A percentile compares a stretch with the other conserved stretches of the same genome.
phyloP scores from a whole-genome alignment of 1,140 invertebrate species.

The Pachyrhynchus sulphureomaculatus region DNA sequence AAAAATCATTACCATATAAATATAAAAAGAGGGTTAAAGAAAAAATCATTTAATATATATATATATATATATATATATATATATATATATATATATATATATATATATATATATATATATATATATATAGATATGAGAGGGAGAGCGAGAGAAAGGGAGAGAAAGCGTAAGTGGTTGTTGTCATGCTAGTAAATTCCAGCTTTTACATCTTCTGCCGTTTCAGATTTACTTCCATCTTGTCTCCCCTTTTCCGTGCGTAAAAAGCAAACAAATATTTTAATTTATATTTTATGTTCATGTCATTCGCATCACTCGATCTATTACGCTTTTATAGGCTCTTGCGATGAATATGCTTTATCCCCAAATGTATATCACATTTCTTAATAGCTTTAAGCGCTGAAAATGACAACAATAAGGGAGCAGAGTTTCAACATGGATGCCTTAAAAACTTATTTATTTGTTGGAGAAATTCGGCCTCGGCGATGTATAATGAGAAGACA shows the following conservation, averaged over 20 bases:
- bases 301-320: constrained; percentile 22
- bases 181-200: too few relatives aligned
- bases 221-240: neutral
- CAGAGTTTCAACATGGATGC: constrained; percentile 3
- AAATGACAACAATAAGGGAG: constrained; percentile 19
- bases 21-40: too few relatives aligned
- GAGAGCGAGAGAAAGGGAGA: too few relatives aligned
- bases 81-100: too few relatives aligned
- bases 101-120: too few relatives aligned
- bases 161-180: too few relatives aligned
- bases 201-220: neutral
- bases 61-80: too few relatives aligned
- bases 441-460: constrained; percentile 10
- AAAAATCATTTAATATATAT: too few relatives aligned
- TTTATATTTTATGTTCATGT: constrained; percentile 28
- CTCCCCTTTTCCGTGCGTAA: neutral
- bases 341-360: constrained; percentile 15
- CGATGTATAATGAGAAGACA: too few relatives aligned
- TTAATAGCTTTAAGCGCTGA: constrained; percentile 24
- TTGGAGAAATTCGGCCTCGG: too few relatives aligned
- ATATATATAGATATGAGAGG: too few relatives aligned
- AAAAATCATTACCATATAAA: too few relatives aligned
- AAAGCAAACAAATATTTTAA: constrained; percentile 25
- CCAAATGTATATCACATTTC: constrained; percentile 29
- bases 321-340: constrained; percentile 28